Evolutionary conservation across 2,113 vertebrate species (phyloP).

Genomic region (Acanthisitta chloris): DNA sequence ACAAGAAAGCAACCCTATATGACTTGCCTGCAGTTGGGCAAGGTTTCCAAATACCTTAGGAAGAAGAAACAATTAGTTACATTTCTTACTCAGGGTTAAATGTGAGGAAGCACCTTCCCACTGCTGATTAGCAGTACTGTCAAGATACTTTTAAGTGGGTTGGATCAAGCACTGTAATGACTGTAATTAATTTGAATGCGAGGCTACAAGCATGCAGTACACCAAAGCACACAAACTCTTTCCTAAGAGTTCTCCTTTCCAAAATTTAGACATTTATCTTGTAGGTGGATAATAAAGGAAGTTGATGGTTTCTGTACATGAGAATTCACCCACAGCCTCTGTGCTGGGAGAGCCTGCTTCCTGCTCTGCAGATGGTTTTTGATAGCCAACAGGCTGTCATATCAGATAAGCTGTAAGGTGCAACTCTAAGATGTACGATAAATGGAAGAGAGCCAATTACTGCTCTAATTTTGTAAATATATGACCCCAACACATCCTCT

Average conservation of each 20-base stretch:
- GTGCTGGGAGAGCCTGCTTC: neutral
- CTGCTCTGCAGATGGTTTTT: neutral
- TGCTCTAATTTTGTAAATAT: neutral
- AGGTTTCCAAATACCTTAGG: neutral
- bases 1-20: neutral
- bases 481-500: neutral
- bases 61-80: neutral
- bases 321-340: neutral
- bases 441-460: rapidly evolving
- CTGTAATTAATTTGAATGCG: neutral
- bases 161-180: neutral
- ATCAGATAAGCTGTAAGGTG: neutral
- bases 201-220: neutral
- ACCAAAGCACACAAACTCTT: neutral
- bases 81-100: neutral
- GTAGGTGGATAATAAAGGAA: neutral
- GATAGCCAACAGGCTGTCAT: neutral
- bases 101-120: neutral
- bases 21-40: neutral
- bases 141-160: neutral
- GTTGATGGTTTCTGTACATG: neutral
- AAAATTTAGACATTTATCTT: neutral
- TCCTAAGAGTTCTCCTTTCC: neutral
- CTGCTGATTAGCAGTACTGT: neutral
- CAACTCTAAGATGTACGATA: neutral